phyloP scores from a whole-genome alignment of 2,113 vertebrate species.

The Rhizomys pruinosus region DNA sequence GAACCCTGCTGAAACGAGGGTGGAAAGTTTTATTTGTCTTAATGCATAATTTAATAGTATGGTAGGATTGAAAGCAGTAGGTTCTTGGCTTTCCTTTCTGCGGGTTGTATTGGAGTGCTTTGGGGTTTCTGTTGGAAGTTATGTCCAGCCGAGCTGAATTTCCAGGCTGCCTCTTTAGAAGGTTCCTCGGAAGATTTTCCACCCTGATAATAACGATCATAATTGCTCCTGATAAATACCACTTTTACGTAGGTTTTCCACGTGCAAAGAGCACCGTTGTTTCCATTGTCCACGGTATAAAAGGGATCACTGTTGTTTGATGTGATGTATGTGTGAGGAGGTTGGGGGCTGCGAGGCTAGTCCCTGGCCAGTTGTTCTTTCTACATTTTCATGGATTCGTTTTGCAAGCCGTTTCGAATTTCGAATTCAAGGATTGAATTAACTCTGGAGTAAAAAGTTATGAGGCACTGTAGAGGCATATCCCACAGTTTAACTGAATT shows the following conservation, averaged over 20 bases:
- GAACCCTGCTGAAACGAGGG: neutral
- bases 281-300: neutral
- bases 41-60: constrained; percentile 51
- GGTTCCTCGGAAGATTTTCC: neutral
- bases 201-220: neutral
- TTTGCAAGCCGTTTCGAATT: neutral
- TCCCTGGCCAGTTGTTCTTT: neutral
- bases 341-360: neutral
- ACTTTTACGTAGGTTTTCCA: neutral
- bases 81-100: constrained; percentile 18
- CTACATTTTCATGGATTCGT: fast-evolving
- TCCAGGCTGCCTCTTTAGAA: constrained; percentile 15
- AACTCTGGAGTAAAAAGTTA: constrained; percentile 11
- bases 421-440: neutral
- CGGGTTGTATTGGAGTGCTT: neutral
- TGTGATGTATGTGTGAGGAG: neutral
- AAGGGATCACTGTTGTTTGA: neutral
- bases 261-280: neutral
- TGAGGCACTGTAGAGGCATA: neutral
- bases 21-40: constrained; percentile 59
- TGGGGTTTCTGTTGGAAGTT: neutral
- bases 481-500: neutral
- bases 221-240: neutral
- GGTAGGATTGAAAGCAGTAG: neutral
- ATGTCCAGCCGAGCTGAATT: neutral